These are phyloP conservation scores for Spodoptera frugiperda DNA, from an alignment of 1,140 invertebrate genomes.

Conservation along the genomic window DNA sequence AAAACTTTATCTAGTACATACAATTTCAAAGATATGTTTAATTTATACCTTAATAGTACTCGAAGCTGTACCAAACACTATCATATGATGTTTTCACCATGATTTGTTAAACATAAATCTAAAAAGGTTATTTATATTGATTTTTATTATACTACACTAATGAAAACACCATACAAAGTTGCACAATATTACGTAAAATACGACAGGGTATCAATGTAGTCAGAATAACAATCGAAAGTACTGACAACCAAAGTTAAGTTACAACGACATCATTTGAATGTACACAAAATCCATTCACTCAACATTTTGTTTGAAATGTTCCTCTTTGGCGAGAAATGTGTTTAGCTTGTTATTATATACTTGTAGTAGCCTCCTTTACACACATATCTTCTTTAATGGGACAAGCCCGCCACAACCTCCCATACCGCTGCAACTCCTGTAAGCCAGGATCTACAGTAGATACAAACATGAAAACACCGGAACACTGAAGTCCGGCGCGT, in stretches of 20 bases:
- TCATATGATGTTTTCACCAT: constrained; percentile 29
- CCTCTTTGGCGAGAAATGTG: neutral
- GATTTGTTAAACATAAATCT: neutral
- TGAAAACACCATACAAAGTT: constrained; percentile 6
- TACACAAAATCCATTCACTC: neutral
- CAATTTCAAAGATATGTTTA: constrained; percentile 57
- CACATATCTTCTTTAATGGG: too few relatives aligned
- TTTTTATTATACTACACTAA: neutral
- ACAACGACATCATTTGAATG: constrained; percentile 5
- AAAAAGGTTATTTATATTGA: neutral
- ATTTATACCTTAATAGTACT: constrained; percentile 33
- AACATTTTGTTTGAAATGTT: constrained; percentile 2
- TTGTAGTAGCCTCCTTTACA: constrained; percentile 37
- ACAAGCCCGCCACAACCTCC: too few relatives aligned
- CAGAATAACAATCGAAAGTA: constrained; percentile 17
- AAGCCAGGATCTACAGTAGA: too few relatives aligned
- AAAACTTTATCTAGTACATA: constrained; percentile 58
- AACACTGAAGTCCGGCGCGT: too few relatives aligned
- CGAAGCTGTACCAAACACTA: constrained; percentile 27
- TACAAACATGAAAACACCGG: too few relatives aligned
- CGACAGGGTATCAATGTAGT: neutral
- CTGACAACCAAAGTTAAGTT: constrained; percentile 5
- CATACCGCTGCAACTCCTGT: too few relatives aligned
- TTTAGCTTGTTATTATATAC: constrained; percentile 22
- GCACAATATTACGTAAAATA: constrained; percentile 15